Conservation (phyloP, 2,113 vertebrate species). For the Dipodomys merriami region DNA sequence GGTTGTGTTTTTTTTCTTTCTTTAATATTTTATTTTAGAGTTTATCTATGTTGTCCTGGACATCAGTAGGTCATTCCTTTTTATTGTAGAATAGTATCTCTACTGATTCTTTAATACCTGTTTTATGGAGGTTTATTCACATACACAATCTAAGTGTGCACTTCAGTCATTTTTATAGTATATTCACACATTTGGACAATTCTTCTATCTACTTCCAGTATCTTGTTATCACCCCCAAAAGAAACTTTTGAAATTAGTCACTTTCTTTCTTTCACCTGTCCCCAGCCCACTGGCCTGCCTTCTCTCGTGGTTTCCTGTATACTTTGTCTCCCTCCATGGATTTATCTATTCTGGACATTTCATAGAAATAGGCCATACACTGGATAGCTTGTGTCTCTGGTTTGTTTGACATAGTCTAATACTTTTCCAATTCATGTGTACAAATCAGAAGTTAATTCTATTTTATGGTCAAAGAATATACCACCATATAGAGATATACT, state of each 20-base stretch:
- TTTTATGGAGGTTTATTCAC: conserved; percentile 17
- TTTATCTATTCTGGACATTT: neutral
- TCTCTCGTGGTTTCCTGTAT: too few relatives aligned
- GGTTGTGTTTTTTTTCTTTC: neutral
- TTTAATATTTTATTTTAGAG: neutral
- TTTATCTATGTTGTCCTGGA: neutral
- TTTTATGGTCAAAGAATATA: neutral
- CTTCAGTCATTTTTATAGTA: neutral
- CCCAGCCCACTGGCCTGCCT: accelerated
- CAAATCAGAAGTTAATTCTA: neutral
- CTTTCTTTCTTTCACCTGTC: neutral
- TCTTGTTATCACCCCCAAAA: neutral
- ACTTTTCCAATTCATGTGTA: neutral
- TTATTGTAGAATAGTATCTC: neutral
- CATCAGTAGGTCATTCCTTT: neutral
- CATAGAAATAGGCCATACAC: neutral
- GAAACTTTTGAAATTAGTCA: neutral
- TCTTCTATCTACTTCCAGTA: neutral
- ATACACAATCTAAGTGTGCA: neutral
- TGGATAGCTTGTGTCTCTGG: neutral
- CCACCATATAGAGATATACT: too few relatives aligned
- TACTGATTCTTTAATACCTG: neutral
- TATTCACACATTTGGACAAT: neutral
- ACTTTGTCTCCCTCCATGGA: neutral
- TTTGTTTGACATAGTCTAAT: neutral